These are phyloP conservation scores for Itoplectis maculator DNA, from an alignment of 2,888 invertebrate genomes.

Conservation along the genomic window DNA sequence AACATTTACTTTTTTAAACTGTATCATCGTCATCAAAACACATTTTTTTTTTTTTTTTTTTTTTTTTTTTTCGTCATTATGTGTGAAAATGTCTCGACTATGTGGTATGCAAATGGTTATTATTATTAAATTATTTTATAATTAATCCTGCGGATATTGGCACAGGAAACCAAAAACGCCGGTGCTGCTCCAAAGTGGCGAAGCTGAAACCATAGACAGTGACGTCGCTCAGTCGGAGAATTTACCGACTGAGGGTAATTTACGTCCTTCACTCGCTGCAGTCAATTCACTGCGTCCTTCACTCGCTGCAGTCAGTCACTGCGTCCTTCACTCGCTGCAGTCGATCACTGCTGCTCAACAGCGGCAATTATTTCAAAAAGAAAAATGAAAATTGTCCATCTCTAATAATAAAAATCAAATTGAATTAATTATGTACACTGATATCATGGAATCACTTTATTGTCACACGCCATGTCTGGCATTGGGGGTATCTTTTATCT, in stretches of 20 bases:
- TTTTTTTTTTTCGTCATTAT: no score
- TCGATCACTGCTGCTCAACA: neutral
- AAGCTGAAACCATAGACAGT: neutral
- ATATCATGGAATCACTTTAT: slow-evolving; percentile 84
- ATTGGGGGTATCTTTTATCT: slow-evolving; percentile 83
- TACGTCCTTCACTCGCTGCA: neutral
- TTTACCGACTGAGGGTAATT: no score
- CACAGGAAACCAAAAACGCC: neutral
- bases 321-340: neutral
- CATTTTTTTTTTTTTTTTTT: no score
- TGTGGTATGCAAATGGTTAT: no score
- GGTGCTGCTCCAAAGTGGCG: slow-evolving; percentile 13
- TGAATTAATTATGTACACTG: slow-evolving; percentile 60
- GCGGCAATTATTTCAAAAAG: slow-evolving; percentile 5
- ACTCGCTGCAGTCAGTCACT: neutral
- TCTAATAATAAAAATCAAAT: slow-evolving; percentile 35
- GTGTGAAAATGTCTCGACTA: no score
- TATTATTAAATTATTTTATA: no score
- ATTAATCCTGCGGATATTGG: no score
- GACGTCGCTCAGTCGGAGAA: slow-evolving; percentile 10
- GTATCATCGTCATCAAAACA: no score
- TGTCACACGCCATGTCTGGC: slow-evolving; percentile 84
- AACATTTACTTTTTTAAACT: no score
- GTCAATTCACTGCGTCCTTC: neutral
- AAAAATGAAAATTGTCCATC: slow-evolving; percentile 17